A percentile compares a stretch with the other conserved stretches of the same genome.
These are phyloP conservation scores for Eurystomus glaucurus DNA, from an alignment of 2,797 vertebrate genomes.

Conservation along the genomic window DNA sequence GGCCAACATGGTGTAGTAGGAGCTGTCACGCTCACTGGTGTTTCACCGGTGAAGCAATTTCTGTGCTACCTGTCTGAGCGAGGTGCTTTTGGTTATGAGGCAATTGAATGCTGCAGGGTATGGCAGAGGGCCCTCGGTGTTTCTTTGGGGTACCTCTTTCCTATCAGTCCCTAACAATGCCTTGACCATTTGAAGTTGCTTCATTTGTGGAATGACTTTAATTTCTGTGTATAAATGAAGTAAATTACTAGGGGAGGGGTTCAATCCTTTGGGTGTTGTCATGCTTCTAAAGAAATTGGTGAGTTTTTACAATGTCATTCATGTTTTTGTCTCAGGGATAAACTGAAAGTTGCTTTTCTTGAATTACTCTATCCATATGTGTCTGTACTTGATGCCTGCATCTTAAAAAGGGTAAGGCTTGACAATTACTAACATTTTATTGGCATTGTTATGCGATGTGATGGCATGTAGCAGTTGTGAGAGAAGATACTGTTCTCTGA, in stretches of 20 bases:
- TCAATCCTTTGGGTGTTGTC: neutral
- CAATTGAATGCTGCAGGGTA: neutral
- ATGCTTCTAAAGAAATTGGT: neutral
- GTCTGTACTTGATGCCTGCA: neutral
- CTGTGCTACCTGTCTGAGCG: neutral
- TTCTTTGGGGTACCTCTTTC: neutral
- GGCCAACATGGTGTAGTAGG: neutral
- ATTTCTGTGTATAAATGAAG: neutral
- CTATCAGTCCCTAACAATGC: neutral
- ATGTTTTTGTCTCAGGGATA: neutral
- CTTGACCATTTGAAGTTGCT: neutral
- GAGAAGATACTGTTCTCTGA: constrained; percentile 38
- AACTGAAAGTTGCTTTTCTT: neutral
- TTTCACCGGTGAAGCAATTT: neutral
- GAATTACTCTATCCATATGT: neutral
- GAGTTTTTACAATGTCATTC: neutral
- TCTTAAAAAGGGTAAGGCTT: constrained; percentile 29
- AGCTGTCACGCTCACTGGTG: neutral
- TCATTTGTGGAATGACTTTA: neutral
- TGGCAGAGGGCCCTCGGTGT: neutral
- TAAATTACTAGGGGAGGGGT: neutral
- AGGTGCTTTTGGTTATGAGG: neutral
- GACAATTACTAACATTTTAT: constrained; percentile 20
- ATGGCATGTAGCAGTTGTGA: constrained; percentile 60
- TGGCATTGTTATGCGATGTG: constrained; percentile 26